Base-by-base conservation (phyloP, 2,797 vertebrate genomes). In the Danio kyathit region DNA sequence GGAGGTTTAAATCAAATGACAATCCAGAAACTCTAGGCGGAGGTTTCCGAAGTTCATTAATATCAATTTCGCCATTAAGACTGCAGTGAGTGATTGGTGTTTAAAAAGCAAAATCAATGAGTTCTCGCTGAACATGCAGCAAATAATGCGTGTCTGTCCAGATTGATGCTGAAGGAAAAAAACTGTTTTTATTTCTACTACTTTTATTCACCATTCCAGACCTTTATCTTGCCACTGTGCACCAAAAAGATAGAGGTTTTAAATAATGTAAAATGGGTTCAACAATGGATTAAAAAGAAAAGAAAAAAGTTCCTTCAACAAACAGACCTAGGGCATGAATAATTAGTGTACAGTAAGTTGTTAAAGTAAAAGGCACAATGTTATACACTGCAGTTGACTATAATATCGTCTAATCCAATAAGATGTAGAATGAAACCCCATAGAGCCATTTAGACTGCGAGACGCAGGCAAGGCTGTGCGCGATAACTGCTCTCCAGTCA, bases 371-470 rank as follows among this genome's bases (percentile, higher is more conserved):
- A 48, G 52, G 40, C 49, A 74, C 57, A 71, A 60, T 61, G 61
- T 59, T 54, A 61, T 70, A 72, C 43, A 60, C 67, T 72, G 66
- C 54, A 80, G 61, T 17, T 57, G 64, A 80, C 64, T 76, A 29
- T 77, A 73, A 77, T 74, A 61, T 73, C 14, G 12, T 72, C 70
- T 66, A 84, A 84, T 77, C 78, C 67, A 72, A 66, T 67, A 74
- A 73, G 56, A 74, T 63, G 71, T 67, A 79, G 77, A 75, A 74
- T 74, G 82, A 80, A 80, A 65, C 76, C 60, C 74, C 79, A 63
- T 46, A 76, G 76, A 84, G 83, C 67, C 60, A 81, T 84, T 80
- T 75, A 66, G 75, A 73, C 74, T 64, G 57, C 48, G 75, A 83
- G 73, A 72, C 56, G 19, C 21, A 44, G 41, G 29, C 44, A 52